Evolutionary conservation across 2,888 invertebrate genomes (phyloP).

Genomic region (Troides aeacus): DNA sequence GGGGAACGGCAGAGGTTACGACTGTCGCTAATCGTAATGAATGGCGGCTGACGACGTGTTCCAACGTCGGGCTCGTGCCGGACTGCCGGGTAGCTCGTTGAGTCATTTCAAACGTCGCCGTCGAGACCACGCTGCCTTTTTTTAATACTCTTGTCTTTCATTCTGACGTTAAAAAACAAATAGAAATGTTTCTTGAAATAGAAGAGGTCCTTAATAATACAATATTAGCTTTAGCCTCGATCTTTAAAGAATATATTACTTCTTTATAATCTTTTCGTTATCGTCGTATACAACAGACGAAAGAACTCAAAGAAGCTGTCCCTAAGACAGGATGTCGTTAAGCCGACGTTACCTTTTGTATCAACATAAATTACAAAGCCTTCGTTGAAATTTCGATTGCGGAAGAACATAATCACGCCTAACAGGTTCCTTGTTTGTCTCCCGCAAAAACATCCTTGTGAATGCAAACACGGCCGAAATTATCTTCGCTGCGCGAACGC

Average conservation of each 20-base stretch:
- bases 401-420: constrained; percentile 39
- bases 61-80: neutral
- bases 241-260: too few species aligned
- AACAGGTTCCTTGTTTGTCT: constrained; percentile 50
- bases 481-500: constrained; percentile 45
- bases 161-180: too few species aligned
- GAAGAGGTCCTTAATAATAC: too few species aligned
- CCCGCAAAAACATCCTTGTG: constrained; percentile 54
- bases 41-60: constrained; percentile 41
- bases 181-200: too few species aligned
- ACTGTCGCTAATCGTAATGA: constrained; percentile 63
- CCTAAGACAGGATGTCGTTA: too few species aligned
- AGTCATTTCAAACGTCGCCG: too few species aligned
- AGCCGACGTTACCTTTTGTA: too few species aligned
- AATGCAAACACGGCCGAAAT: constrained; percentile 45
- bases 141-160: neutral
- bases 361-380: too few species aligned
- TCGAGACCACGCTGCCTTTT: neutral
- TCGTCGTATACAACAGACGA: too few species aligned
- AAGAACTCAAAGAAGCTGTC: too few species aligned
- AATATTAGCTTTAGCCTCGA: too few species aligned
- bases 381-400: constrained; percentile 21
- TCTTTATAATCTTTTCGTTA: too few species aligned
- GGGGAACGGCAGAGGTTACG: constrained; percentile 66
- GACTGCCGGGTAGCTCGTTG: neutral